Percentiles rank a stretch among this genome's conserved stretches.
These are phyloP conservation scores for Lerema accius DNA, from an alignment of 1,140 invertebrate genomes.

Conservation along the genomic window DNA sequence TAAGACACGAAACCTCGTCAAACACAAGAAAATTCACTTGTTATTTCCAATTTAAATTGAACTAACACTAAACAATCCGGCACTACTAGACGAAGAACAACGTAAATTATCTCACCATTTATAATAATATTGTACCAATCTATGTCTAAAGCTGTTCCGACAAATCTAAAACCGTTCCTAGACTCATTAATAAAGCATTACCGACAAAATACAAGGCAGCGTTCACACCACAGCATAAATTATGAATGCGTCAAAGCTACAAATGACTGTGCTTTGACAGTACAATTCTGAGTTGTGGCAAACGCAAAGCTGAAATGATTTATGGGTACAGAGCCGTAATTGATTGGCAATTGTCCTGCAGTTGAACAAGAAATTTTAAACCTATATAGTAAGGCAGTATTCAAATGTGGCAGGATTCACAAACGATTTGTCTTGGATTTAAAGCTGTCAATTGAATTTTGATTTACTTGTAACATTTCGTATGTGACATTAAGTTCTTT, in stretches of 20 bases:
- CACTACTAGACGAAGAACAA: not conserved
- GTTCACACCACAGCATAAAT: conserved; percentile 30
- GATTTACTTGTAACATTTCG: not conserved
- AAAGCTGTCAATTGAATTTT: not conserved
- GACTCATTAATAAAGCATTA: conserved; percentile 35
- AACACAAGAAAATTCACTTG: too few species aligned
- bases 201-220: conserved; percentile 33
- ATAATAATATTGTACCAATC: conserved; percentile 10
- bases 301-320: conserved; percentile 30
- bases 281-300: conserved; percentile 30
- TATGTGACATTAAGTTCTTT: too few species aligned
- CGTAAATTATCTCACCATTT: not conserved
- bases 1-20: too few species aligned
- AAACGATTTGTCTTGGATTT: not conserved
- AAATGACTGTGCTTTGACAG: conserved; percentile 31
- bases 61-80: too few species aligned
- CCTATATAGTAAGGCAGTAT: conserved; percentile 7
- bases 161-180: conserved; percentile 18
- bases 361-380: conserved; percentile 24
- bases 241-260: conserved; percentile 28
- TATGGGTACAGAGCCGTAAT: conserved; percentile 27
- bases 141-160: conserved; percentile 23
- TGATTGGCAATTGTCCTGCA: conserved; percentile 29
- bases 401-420: not conserved
- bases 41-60: too few species aligned